Evolutionary conservation across 2,113 vertebrate species (phyloP).

Genomic region (Sceloporus tristichus): DNA sequence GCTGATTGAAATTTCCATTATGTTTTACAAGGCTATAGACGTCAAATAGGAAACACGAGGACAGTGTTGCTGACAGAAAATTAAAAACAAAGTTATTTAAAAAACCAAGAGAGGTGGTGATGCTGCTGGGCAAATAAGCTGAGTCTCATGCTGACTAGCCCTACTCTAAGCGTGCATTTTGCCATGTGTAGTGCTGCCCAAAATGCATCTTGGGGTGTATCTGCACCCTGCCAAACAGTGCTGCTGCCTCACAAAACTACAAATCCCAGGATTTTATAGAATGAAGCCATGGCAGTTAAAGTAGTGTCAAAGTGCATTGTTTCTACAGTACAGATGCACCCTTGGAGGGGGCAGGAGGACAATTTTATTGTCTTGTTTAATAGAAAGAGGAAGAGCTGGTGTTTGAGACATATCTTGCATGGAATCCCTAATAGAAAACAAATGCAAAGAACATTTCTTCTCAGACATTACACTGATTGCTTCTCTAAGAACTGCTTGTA

Average conservation of each 20-base stretch:
- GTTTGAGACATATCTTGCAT: background rate
- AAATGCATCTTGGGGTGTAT: background rate
- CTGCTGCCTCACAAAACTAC: too few relatives aligned
- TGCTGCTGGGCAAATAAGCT: slow-evolving; percentile 21
- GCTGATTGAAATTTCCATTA: slow-evolving; percentile 26
- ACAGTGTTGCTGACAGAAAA: slow-evolving; percentile 51
- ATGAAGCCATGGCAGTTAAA: too few relatives aligned
- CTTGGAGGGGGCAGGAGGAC: background rate
- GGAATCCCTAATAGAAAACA: too few relatives aligned
- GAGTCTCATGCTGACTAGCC: slow-evolving; percentile 25
- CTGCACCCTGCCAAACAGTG: too few relatives aligned
- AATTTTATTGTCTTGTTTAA: slow-evolving; percentile 29
- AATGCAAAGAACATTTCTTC: too few relatives aligned
- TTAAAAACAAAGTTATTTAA: slow-evolving; percentile 31
- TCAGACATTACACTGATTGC: too few relatives aligned
- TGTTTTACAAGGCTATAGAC: slow-evolving; percentile 16
- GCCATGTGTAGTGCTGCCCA: background rate
- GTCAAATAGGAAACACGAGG: background rate
- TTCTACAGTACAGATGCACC: too few relatives aligned
- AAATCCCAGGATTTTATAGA: too few relatives aligned
- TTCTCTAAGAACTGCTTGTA: too few relatives aligned
- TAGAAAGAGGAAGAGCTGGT: slow-evolving; percentile 6
- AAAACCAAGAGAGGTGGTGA: slow-evolving; percentile 17
- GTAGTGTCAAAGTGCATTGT: too few relatives aligned
- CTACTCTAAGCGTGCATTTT: slow-evolving; percentile 10